Base-by-base conservation (phyloP, 1,140 invertebrate species). In the Melanaphis sacchari region DNA sequence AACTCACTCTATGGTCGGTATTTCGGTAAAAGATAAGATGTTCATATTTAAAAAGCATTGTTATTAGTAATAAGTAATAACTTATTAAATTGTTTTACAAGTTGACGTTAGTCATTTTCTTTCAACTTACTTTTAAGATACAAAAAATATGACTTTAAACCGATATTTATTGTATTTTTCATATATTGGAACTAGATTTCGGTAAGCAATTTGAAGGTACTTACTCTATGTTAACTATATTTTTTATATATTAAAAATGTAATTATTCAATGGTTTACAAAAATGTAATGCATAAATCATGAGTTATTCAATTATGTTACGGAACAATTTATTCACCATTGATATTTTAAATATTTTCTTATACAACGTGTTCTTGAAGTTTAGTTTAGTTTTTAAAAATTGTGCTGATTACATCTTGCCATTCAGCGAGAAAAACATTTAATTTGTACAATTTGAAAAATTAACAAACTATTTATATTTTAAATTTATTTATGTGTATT, bases 171-270 rank as follows among this genome's bases (percentile, higher is more conserved):
- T 94, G 36, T 93, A 94, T 46, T 94, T 94, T 93, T 93, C 91
- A 7, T 94, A 94, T 40, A 94, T 94, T 87, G 94, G 94, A 93
- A 94, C 93, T 38, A 88, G 89, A 84, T 94, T 94, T 82, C 93
- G 93, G 94, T 94, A 94, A 93, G 91, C 54, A 52, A 93, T 40
- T 66, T n/a, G 41, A 94, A 41, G 26, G 21, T 93, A 54, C n/a
- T 52, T n/a, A 49, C 36, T 24, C 0, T 81, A 36, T 81, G 26
- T 22, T 26, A 41, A 15, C 22, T 41, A 5, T 2, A 9, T 41
- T 84, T 4, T 84, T 84, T 15, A 26, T 4, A 31, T 41, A 84
- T 24, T 38, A 41, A 84, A 84, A 31, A 66, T 66, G 31, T n/a
- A 11, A 66, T 66, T 31, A 59, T 59, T 59, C 26, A 59, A 59